Conservation (phyloP, 2,888 invertebrate species). For the Philereme vetulata region DNA sequence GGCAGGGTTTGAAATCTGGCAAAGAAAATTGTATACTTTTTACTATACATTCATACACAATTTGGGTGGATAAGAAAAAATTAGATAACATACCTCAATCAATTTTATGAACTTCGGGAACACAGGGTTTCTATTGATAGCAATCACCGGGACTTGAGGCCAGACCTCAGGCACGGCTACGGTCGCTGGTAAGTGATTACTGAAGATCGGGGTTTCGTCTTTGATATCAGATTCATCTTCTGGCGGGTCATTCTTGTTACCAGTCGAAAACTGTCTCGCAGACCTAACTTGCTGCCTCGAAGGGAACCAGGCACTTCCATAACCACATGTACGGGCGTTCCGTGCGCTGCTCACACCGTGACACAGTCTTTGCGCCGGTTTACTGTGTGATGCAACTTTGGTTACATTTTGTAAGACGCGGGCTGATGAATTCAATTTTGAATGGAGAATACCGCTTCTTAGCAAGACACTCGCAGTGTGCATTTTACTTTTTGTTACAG, state of each 20-base stretch:
- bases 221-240: slow-evolving; percentile 67
- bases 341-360: slow-evolving; percentile 39
- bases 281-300: slow-evolving; percentile 40
- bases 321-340: slow-evolving; percentile 52
- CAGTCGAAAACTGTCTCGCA: slow-evolving; percentile 62
- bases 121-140: slow-evolving; percentile 96
- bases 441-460: slow-evolving; percentile 62
- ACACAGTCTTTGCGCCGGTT: slow-evolving; percentile 55
- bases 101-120: slow-evolving; percentile 99
- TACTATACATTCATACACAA: background rate
- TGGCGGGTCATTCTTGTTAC: slow-evolving; percentile 65
- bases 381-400: slow-evolving; percentile 77
- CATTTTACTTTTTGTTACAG: slow-evolving; percentile 48
- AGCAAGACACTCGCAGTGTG: slow-evolving; percentile 69
- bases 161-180: slow-evolving; percentile 97
- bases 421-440: slow-evolving; percentile 58
- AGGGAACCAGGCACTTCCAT: slow-evolving; percentile 44
- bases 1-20: slow-evolving; percentile 91
- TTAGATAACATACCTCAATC: slow-evolving; percentile 88
- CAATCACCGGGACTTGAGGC: slow-evolving; percentile 98
- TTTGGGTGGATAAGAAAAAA: background rate
- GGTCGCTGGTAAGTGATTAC: slow-evolving; percentile 90
- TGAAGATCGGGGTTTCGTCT: slow-evolving; percentile 74
- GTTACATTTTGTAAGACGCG: slow-evolving; percentile 63
- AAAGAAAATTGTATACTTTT: background rate